Evolutionary conservation across 2,888 invertebrate genomes (phyloP), one percentile per base, ranked within the genome.

Genomic region (Acheta domesticus): DNA sequence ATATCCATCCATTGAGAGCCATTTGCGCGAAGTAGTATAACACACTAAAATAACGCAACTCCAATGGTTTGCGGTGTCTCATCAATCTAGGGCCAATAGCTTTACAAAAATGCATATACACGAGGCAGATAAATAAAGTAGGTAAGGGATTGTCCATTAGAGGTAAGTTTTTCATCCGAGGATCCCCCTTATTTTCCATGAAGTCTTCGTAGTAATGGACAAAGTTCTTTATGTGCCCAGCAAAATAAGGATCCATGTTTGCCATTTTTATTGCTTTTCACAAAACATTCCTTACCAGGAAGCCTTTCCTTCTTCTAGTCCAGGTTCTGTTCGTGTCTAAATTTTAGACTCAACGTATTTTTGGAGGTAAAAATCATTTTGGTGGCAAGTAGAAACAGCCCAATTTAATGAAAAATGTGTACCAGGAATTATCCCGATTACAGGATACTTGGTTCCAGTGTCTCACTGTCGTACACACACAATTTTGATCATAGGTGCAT

Each of bases 41-140:
- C 21, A 75, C 21, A 14, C 16, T 14, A 23, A 75, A 16, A 14
- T 23, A 14, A n/a, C 75, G n/a, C 14, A 75, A 11, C 11, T 75
- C 14, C 21, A 75, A 14, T 23, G 75, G 75, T 23, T 75, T 75
- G 21, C 75, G 75, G 75, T 75, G 16, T 23, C 21, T 75, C 75
- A 75, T 75, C 21, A 75, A 21, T 20, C 20, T 75, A 14, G 75
- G 75, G 3, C 75, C 75, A 19, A 23, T 19, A 20, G 20, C 19
- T 20, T 75, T 75, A 20, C 21, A 20, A 14, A 20, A 20, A 20
- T 75, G 20, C 21, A 23, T 23, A 23, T 75, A 75, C n/a, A 20
- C 16, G 21, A 20, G 5, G 23, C 75, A 75, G 75, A 75, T 75
- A 14, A 75, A 14, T 16, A 75, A 20, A n/a, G 75, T 75, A 14